A percentile compares a stretch with the other conserved stretches of the same genome.
Evolutionary conservation across 2,113 vertebrate genomes (phyloP).

Genomic region (Neodon shergylaensis): DNA sequence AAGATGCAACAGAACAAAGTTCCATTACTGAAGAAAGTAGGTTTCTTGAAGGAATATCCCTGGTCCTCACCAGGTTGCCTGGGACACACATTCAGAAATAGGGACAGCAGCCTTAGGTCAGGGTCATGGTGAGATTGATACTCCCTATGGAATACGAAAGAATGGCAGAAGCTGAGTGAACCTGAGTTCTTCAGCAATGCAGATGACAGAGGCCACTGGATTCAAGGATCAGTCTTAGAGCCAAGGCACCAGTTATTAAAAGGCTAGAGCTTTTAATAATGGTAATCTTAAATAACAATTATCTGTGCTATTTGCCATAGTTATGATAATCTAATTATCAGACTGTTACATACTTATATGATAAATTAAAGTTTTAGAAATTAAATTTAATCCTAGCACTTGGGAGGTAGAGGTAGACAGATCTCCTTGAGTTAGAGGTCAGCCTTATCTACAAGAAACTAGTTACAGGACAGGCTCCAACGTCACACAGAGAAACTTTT

Average conservation of each 20-base stretch:
- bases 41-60: not conserved
- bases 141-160: not conserved
- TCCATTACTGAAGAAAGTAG: not conserved
- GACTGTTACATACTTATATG: not conserved
- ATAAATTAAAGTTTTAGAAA: not conserved
- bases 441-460: too few relatives aligned
- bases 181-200: not conserved
- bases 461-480: too few relatives aligned
- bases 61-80: not conserved
- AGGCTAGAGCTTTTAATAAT: not conserved
- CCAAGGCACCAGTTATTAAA: not conserved
- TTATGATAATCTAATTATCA: not conserved
- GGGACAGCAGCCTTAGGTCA: slow-evolving; percentile 1
- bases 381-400: too few relatives aligned
- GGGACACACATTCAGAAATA: not conserved
- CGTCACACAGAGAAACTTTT: too few relatives aligned
- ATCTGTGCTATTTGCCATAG: not conserved
- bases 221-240: not conserved
- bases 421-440: too few relatives aligned
- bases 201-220: too few relatives aligned
- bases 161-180: not conserved
- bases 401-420: too few relatives aligned
- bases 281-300: not conserved
- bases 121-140: not conserved
- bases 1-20: not conserved